Conservation (phyloP, 1,140 invertebrate genomes). For the Zaprionus davidi region DNA sequence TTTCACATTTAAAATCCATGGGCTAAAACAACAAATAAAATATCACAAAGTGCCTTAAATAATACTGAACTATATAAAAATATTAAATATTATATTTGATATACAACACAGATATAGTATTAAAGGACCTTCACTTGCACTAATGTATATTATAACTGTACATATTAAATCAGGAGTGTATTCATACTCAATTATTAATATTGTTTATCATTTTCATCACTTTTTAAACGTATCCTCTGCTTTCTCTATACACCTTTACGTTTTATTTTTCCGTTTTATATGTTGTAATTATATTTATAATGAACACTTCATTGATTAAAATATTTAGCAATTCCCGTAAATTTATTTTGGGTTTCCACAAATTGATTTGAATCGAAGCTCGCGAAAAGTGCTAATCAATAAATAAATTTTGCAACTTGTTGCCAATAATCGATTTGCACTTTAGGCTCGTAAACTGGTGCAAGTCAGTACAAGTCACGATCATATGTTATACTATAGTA, state of each 20-base stretch:
- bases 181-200: no score
- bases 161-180: no score
- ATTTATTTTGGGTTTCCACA: not conserved
- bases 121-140: no score
- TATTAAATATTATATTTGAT: no score
- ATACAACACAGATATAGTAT: no score
- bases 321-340: not conserved
- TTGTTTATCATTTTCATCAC: no score
- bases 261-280: not conserved
- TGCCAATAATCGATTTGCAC: slow-evolving; percentile 35
- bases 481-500: not conserved
- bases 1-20: no score
- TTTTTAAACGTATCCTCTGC: not conserved
- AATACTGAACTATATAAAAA: no score
- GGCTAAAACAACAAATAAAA: no score
- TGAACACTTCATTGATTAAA: not conserved
- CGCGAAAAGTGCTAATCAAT: slow-evolving; percentile 57
- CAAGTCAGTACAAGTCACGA: slow-evolving; percentile 52
- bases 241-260: not conserved
- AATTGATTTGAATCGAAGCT: not conserved
- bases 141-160: no score
- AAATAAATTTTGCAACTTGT: slow-evolving; percentile 70
- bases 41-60: no score
- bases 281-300: not conserved
- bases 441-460: slow-evolving; percentile 47